Base-by-base conservation (phyloP, 1,140 invertebrate genomes). In the Meloidogyne hapla region DNA sequence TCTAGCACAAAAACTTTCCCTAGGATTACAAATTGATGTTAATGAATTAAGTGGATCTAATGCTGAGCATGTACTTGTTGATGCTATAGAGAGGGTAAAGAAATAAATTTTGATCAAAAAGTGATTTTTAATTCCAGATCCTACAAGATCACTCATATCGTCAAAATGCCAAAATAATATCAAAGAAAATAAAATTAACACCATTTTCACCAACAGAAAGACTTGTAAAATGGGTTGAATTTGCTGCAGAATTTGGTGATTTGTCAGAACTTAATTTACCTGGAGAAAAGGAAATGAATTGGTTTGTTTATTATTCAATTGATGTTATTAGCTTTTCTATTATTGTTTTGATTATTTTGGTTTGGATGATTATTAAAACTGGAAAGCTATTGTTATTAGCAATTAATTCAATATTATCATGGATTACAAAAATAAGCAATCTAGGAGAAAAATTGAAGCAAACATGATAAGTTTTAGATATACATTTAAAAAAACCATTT, bases 1-100 rank as follows among this genome's bases (percentile, higher is more conserved):
- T 21, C 40, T 76, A 40, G 81, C 82, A 1, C 65, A 75, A n/a
- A 76, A 78, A 18, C 63, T 81, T n/a, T 84, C 83, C 38, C 78
- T 84, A 33, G 88, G 84, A 15, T 61, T 80, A 5, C 67, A 48
- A 9, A 25, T 88, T 62, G 66, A 82, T 42, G 69, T 84, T 61
- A 67, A 71, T 21, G 75, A 76, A 23, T 62, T 85, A 45, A 80
- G 77, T n/a, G 76, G 66, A 12, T 68, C 83, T 12, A 38, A 28
- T 25, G 64, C 74, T 42, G 56, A 61, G 21, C 4, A 73, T 5
- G 23, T 73, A 64, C 56, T 73, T 18, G 10, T 15, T 25, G 28
- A 42, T 1, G 42, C 70, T 3, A 61, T 73, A 40, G 56, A 56
- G 38, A 73, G 63, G 21, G 40, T 72, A 66, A 33, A 33, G 15